These are phyloP conservation scores for Acestrorhynchus altus DNA, from an alignment of 2,797 vertebrate species.

Conservation along the genomic window DNA sequence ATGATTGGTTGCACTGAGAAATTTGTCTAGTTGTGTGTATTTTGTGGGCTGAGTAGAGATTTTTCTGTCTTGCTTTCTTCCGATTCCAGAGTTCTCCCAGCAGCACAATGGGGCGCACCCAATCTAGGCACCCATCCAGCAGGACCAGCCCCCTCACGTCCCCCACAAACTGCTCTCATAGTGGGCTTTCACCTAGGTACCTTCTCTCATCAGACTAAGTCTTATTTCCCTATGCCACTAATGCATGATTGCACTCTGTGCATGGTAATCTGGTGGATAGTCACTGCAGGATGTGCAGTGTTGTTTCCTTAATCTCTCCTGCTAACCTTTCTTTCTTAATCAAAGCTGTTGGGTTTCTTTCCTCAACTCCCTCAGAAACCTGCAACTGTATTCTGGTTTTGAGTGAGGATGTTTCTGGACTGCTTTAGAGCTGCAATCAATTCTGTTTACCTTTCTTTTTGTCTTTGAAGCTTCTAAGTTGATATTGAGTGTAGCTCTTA, in stretches of 20 bases:
- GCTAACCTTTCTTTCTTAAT: conserved; percentile 15
- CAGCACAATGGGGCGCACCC: conserved; percentile 92
- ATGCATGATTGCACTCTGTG: conserved; percentile 41
- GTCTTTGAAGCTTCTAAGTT: too few species aligned
- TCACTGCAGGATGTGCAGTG: neutral
- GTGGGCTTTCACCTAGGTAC: conserved; percentile 96
- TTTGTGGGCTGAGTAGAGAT: neutral
- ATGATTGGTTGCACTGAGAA: too few species aligned
- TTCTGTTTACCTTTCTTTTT: too few species aligned
- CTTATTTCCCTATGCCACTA: neutral
- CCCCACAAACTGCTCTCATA: conserved; percentile 96
- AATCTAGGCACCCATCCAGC: conserved; percentile 89
- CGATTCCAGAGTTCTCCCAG: conserved; percentile 89
- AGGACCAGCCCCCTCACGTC: conserved; percentile 95
- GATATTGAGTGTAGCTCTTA: neutral
- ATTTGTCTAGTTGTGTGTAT: neutral
- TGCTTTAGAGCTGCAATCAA: neutral
- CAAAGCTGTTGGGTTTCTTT: conserved; percentile 11
- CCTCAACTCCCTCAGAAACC: conserved; percentile 17
- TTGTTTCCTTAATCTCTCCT: conserved; percentile 6
- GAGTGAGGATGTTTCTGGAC: neutral
- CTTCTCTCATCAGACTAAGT: neutral
- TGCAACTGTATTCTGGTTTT: conserved; percentile 21
- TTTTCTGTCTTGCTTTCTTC: neutral
- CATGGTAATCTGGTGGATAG: neutral